Conservation (phyloP, 2,113 vertebrate species). For the Chelonoidis abingdonii region DNA sequence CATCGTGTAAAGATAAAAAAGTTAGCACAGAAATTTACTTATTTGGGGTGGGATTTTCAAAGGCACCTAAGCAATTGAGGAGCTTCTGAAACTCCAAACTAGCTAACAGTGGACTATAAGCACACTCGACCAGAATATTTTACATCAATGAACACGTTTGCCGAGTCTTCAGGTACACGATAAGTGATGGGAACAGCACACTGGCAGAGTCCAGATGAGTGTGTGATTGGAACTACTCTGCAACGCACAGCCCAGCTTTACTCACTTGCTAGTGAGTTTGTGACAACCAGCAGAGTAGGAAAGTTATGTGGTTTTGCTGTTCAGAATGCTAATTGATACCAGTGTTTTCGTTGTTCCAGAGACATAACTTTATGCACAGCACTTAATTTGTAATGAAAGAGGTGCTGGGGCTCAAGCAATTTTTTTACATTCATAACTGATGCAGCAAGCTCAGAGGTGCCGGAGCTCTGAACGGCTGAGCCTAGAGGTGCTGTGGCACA, state of each 20-base stretch:
- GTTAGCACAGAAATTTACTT: background rate
- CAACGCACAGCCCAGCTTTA: no score
- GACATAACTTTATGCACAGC: background rate
- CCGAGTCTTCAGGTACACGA: fast-evolving
- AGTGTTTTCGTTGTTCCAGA: background rate
- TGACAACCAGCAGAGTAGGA: no score
- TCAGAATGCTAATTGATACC: background rate
- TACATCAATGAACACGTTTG: background rate
- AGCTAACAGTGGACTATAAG: background rate
- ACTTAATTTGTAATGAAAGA: no score
- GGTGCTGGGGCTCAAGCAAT: no score
- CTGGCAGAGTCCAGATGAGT: background rate
- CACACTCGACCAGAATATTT: background rate
- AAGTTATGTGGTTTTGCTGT: background rate
- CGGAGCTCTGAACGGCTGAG: no score
- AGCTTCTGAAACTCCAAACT: background rate
- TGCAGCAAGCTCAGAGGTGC: no score
- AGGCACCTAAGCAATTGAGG: fast-evolving
- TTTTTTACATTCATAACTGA: no score
- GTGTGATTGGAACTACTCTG: fast-evolving
- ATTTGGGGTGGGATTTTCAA: background rate
- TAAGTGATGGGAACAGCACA: fast-evolving
- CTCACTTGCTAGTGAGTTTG: no score
- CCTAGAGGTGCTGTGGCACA: no score
- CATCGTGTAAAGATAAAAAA: background rate